A percentile compares a stretch with the other conserved stretches of the same genome.
Evolutionary conservation across 2,888 invertebrate species (phyloP).

Genomic region (Parnassius glacialis): DNA sequence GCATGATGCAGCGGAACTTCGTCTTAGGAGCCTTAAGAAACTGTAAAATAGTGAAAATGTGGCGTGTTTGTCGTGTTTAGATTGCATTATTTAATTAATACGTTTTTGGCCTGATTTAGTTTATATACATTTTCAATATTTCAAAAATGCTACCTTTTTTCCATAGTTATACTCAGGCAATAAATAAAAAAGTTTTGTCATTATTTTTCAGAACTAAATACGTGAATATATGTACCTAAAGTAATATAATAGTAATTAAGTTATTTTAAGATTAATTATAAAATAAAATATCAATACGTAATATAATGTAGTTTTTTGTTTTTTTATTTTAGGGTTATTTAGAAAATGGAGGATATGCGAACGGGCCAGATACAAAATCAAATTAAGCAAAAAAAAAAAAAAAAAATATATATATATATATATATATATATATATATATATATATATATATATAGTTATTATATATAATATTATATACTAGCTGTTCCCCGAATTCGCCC

Average conservation of each 20-base stretch:
- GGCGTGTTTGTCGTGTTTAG: slow-evolving; percentile 22
- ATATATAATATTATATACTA: too few species aligned
- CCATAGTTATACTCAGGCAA: neutral
- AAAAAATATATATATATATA: too few species aligned
- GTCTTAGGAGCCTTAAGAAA: slow-evolving; percentile 12
- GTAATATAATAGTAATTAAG: slow-evolving; percentile 15
- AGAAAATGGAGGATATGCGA: too few species aligned
- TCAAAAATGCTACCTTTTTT: neutral
- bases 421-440: too few species aligned
- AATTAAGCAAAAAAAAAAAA: too few species aligned
- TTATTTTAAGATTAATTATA: slow-evolving; percentile 29
- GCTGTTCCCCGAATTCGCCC: too few species aligned
- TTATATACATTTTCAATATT: neutral
- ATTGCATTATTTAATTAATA: neutral
- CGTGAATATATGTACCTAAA: slow-evolving; percentile 19
- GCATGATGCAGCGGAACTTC: neutral
- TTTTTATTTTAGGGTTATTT: neutral
- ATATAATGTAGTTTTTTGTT: neutral
- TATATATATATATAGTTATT: too few species aligned
- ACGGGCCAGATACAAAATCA: too few species aligned
- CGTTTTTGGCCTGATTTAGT: slow-evolving; percentile 3
- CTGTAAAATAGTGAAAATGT: slow-evolving; percentile 20
- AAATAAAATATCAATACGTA: neutral
- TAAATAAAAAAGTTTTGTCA: neutral
- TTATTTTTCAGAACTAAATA: slow-evolving; percentile 3